phyloP scores from a whole-genome alignment of 2,797 vertebrate species.

The Clarias laeviceps region DNA sequence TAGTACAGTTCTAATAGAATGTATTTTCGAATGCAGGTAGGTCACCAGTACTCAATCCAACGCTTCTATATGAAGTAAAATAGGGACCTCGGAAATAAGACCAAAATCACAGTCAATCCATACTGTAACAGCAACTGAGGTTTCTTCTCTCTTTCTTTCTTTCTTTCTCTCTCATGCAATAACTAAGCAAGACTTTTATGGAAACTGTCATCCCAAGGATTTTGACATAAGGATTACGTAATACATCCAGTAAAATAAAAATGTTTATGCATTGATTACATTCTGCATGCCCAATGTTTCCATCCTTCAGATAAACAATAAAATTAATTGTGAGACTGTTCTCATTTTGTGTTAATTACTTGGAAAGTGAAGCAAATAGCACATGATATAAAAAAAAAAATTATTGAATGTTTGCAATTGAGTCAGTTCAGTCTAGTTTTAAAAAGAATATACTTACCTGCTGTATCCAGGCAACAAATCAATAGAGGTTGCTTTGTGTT shows the following conservation, averaged over 20 bases:
- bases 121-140: not conserved
- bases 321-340: not conserved
- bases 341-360: not conserved
- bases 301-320: not conserved
- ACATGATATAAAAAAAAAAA: not conserved
- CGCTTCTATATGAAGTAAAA: not conserved
- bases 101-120: not conserved
- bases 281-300: not conserved
- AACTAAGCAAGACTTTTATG: not conserved
- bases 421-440: not conserved
- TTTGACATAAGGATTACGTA: not conserved
- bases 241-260: not conserved
- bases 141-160: not conserved
- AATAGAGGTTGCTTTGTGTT: slow-evolving; percentile 3
- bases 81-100: not conserved
- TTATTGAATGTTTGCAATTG: not conserved
- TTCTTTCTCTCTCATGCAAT: not conserved
- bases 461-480: slow-evolving; percentile 4
- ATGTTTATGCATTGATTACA: not conserved
- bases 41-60: not conserved
- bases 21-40: not conserved
- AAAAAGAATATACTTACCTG: not conserved
- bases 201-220: not conserved
- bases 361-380: not conserved
- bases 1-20: not conserved